Base-by-base conservation (phyloP, 2,888 invertebrate genomes). In the Melieria picta region DNA sequence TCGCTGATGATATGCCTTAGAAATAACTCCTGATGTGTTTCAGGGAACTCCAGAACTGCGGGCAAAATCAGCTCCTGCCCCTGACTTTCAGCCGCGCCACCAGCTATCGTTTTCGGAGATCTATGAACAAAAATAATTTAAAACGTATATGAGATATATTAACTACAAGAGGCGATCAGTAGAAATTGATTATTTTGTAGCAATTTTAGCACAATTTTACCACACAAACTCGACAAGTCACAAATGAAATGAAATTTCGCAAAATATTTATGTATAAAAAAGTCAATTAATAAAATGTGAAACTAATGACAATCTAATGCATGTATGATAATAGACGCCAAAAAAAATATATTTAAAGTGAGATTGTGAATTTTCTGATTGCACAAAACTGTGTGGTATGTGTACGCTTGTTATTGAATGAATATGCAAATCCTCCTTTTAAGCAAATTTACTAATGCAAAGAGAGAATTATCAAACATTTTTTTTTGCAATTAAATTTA, bases 21-120 rank as follows among this genome's bases (percentile, higher is more conserved):
- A 87, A 98, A 96, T 78, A 94, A 92, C 84, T 97, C 96, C 88
- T 98, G 98, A 42, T 94, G 95, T 78, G 96, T 96, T 88, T 98
- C 97, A 43, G 96, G 93, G 87, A 98, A 96, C 88, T 98, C 98
- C 78, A 98, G 88, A 42, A 97, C 95, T 0, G 98, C 98, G 5
- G 98, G 98, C 77, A 98, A 89, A 80, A 97, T 96, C 42, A 95
- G 93, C 87, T 96, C 96, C 79, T 93, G 93, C 4, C 95, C 94
- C 65, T 92, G 90, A 9, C 90, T 81, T 66, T 85, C 83, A 4
- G 77, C 72, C n/a, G 80, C 79, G 46, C 79, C 74, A 60, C 80
- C 80, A 9, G 80, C 77, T 76, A 82, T 78, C 30, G 30, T 30
- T 79, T 85, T 86, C 16, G 85, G 83, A n/a, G 84, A 83, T 77